Base-by-base conservation (phyloP, 2,113 vertebrate genomes). In the Romanogobio albipinnatus region DNA sequence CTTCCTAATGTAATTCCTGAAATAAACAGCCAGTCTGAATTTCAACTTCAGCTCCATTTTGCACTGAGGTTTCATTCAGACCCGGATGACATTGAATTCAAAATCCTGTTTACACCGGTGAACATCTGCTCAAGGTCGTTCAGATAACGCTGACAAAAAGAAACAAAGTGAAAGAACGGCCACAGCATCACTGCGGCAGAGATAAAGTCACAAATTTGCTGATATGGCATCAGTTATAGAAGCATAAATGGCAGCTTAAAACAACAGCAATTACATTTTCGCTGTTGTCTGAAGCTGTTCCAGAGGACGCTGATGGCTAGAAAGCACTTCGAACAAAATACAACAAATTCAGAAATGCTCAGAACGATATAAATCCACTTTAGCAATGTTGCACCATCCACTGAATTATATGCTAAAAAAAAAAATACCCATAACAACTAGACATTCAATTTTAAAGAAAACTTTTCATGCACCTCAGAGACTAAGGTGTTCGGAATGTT, bases 111-210 rank as follows among this genome's bases (percentile, higher is more conserved):
- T 26, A 64, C 77, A 26, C 49, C 45, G 33, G 39, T 9, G 36
- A 45, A 62, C 15, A 64, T 64, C 58, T 26, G 59, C 39, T 47
- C n/a, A 81, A 81, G 78, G 61, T 81, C 43, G 5, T 66, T 81
- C 78, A 49, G 39, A 66, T 81, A 66, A 43, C 36, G 33, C 56
- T 79, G 39, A 66, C 78, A 51, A 26, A 81, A 61, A 24, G 2
- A 39, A 61, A 45, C 45, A 17, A 78, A 79, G 56, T 24, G 33
- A 7, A 51, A 75, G 47, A 76, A 76, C 8, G 73, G 47, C 73
- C 24, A 76, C n/a, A 14, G 73, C 24, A 76, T 53, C 3, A 14
- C 49, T 76, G 74, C 49, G 9, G n/a, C 74, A 76, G 74, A 76
- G 26, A 33, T 51, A 24, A n/a, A 61, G 76, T 45, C 19, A 79